Percentiles rank a stretch among this genome's conserved stretches.
Evolutionary conservation across 2,113 vertebrate genomes (phyloP).

Genomic region (Dendropsophus ebraccatus): DNA sequence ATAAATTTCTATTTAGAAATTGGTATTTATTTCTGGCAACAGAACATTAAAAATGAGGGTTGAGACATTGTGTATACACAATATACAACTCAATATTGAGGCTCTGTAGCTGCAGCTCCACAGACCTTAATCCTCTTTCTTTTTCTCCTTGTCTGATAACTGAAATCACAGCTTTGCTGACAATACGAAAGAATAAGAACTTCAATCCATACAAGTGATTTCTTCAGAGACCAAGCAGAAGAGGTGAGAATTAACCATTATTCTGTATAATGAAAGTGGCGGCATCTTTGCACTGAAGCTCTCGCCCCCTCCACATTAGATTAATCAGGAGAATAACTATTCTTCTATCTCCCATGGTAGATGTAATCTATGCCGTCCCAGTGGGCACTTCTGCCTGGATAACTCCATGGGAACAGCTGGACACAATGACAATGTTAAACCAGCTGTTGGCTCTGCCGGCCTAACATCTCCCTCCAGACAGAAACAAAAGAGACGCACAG

Average conservation of each 20-base stretch:
- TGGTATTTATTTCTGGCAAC: background rate
- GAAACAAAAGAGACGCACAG: constrained; percentile 55
- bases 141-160: constrained; percentile 68
- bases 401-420: constrained; percentile 61
- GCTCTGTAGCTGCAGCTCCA: constrained; percentile 69
- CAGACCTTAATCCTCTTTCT: constrained; percentile 73
- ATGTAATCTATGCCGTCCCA: constrained; percentile 52
- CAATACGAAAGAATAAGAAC: constrained; percentile 68
- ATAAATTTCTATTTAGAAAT: no score
- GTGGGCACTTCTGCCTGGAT: constrained; percentile 51
- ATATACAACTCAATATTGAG: constrained; percentile 64
- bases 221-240: constrained; percentile 63
- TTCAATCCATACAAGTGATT: constrained; percentile 63
- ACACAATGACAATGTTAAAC: constrained; percentile 64
- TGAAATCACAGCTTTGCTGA: constrained; percentile 71
- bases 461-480: constrained; percentile 60
- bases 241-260: constrained; percentile 69
- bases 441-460: constrained; percentile 52
- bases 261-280: constrained; percentile 70
- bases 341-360: constrained; percentile 63
- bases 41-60: background rate
- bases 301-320: constrained; percentile 64
- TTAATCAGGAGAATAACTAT: constrained; percentile 71
- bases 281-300: constrained; percentile 65
- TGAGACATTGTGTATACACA: constrained; percentile 42